These are phyloP conservation scores for Drosophila macrospina DNA, from an alignment of 2,888 invertebrate species.

Conservation along the genomic window DNA sequence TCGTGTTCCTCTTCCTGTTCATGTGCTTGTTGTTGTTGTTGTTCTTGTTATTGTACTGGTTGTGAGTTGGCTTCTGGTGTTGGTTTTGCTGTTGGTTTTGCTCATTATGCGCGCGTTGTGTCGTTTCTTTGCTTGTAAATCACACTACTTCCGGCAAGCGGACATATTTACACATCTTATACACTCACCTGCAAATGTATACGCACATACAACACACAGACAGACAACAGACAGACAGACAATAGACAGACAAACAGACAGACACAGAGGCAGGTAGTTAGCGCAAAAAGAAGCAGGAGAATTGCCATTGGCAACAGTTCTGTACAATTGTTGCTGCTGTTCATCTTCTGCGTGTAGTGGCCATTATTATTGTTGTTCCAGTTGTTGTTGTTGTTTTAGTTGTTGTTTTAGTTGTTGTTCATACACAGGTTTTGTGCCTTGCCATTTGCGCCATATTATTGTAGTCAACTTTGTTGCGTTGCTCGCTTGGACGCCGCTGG, in stretches of 20 bases:
- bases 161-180: constrained; percentile 44
- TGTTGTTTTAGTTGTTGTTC: constrained; percentile 38
- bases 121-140: constrained; percentile 66
- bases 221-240: constrained; percentile 13
- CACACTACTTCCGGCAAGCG: constrained; percentile 75
- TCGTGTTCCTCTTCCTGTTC: neutral
- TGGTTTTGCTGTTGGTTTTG: constrained; percentile 38
- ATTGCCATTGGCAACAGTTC: constrained; percentile 59
- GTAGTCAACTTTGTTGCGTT: constrained; percentile 56
- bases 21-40: neutral
- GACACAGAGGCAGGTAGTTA: too few species aligned
- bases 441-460: constrained; percentile 66
- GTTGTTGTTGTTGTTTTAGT: constrained; percentile 15
- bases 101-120: constrained; percentile 67
- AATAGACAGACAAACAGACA: constrained; percentile 18
- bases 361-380: constrained; percentile 3
- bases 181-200: constrained; percentile 30
- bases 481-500: constrained; percentile 51
- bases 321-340: constrained; percentile 24
- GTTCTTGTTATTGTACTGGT: constrained; percentile 2
- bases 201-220: constrained; percentile 28
- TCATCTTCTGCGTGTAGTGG: constrained; percentile 1
- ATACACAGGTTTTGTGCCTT: constrained; percentile 50
- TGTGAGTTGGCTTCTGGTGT: constrained; percentile 1
- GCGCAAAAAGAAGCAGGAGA: constrained; percentile 8